These are phyloP conservation scores for Hyperoplus lanceolatus DNA, from an alignment of 2,797 vertebrate species.

Conservation along the genomic window DNA sequence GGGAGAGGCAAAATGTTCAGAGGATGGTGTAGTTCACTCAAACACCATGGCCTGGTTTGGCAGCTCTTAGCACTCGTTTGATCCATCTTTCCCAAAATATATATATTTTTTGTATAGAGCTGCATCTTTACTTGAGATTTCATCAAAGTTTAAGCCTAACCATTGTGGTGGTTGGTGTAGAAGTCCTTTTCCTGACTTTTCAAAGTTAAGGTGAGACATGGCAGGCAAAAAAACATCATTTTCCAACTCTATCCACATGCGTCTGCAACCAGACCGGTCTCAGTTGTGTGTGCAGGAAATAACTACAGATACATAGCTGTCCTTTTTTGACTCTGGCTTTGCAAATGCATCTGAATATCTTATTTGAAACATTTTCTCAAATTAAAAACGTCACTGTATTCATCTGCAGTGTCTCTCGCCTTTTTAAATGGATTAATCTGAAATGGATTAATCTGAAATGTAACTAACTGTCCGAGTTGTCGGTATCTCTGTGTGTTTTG, in stretches of 20 bases:
- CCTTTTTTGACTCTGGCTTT: no score
- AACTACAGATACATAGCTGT: no score
- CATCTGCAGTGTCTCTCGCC: no score
- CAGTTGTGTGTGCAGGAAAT: not conserved
- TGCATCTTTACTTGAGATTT: not conserved
- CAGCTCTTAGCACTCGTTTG: not conserved
- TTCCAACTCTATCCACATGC: no score
- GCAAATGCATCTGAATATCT: no score
- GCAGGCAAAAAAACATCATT: no score
- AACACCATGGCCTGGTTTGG: slow-evolving; percentile 1
- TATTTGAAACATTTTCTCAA: no score
- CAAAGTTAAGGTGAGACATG: no score
- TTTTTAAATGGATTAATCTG: no score
- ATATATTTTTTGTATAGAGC: not conserved
- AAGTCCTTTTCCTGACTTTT: not conserved
- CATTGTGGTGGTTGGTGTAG: not conserved
- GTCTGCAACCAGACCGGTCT: no score
- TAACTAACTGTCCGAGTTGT: slow-evolving; percentile 21
- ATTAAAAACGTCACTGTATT: no score
- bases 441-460: slow-evolving; percentile 24
- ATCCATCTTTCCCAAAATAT: not conserved
- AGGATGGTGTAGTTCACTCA: slow-evolving; percentile 37
- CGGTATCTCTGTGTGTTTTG: slow-evolving; percentile 26
- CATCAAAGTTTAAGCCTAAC: no score
- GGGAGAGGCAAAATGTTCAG: slow-evolving; percentile 48